These are phyloP conservation scores for Misgurnus mizolepis DNA, from an alignment of 2,113 vertebrate species.

Conservation along the genomic window DNA sequence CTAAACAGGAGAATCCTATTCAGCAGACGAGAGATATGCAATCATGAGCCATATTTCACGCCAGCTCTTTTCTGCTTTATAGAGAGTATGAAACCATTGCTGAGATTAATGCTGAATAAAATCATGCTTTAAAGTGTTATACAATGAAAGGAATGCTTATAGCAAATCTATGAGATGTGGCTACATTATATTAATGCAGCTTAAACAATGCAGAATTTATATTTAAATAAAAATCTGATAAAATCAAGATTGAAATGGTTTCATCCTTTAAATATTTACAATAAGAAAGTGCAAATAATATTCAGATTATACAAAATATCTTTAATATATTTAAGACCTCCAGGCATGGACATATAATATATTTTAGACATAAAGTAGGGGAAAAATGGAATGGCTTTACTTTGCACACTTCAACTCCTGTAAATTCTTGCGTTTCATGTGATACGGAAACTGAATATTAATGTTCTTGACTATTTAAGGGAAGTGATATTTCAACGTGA, in stretches of 20 bases:
- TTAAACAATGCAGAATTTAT: neutral
- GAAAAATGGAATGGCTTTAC: too few species aligned
- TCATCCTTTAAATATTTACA: neutral
- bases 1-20: conserved; percentile 36
- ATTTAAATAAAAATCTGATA: neutral
- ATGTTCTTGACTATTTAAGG: conserved; percentile 53
- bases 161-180: conserved; percentile 50
- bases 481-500: conserved; percentile 24
- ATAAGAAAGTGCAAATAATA: too few species aligned
- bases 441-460: conserved; percentile 48
- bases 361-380: too few species aligned
- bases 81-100: conserved; percentile 46
- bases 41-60: conserved; percentile 57
- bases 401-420: neutral
- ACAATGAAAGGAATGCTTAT: conserved; percentile 41
- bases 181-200: neutral
- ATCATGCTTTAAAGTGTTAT: conserved; percentile 16
- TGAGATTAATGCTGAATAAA: conserved; percentile 58
- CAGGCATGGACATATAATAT: too few species aligned
- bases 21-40: conserved; percentile 50
- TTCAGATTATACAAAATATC: too few species aligned
- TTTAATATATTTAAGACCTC: too few species aligned
- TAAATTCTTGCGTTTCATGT: neutral
- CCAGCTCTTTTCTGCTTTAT: conserved; percentile 28
- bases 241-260: neutral